Base-by-base conservation (phyloP, 2,888 invertebrate genomes). In the Ceramica pisi region DNA sequence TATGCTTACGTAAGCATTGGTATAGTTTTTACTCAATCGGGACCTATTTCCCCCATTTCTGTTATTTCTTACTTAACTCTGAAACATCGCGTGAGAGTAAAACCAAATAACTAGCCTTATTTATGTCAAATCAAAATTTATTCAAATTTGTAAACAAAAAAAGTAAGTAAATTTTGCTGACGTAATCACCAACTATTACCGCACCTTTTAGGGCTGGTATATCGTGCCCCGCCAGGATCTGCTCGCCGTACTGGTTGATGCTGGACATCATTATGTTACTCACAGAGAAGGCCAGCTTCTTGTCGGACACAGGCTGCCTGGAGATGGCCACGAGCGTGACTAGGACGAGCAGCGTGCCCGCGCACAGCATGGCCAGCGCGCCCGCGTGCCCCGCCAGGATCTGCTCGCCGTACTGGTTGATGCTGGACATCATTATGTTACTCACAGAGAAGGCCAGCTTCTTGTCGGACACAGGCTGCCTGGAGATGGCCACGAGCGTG, bases 381-480 rank as follows among this genome's bases (percentile, higher is more conserved):
- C 88, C 93, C 82, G 71, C 62, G 71, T 92, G 92, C 0, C 94
- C 94, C 14, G 91, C 76, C 67, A 89, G 70, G 41, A 96, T 87
- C 1, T 74, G 81, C 0, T 75, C 86, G 0, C 92, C 94, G 88
- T 92, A 90, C 48, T 83, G 82, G 80, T 92, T 90, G 53, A 96
- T 84, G 55, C 88, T 87, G 21, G 86, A 86, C 94, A 96, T 95
- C 90, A 92, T 80, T 7, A 93, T 46, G 14, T 14, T 5, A 14
- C 41, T 41, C 41, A 41, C 41, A 14, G 41, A 41, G 41, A 41
- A 98, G 0, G 97, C 96, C 1, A 97, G 92, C 79, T 96, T 96
- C 88, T 96, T 96, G 51, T 96, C 96, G 0, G 97, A 97, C 9
- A 96, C 96, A 0, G 97, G 97, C 84, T 98, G 97, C 0, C 96